Evolutionary conservation across 2,113 vertebrate species (phyloP).

Genomic region (Barnardius zonarius): DNA sequence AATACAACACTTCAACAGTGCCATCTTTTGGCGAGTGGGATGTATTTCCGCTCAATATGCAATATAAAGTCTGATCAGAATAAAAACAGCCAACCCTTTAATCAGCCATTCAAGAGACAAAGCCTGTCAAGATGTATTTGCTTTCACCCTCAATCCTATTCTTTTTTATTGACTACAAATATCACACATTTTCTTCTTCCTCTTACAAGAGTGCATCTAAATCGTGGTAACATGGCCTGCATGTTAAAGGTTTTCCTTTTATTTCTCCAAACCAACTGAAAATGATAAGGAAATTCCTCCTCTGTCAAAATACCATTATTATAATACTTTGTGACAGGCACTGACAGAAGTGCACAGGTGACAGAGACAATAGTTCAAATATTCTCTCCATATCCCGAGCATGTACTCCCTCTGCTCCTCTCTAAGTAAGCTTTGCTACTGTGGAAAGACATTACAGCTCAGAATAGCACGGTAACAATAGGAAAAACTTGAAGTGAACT

Average conservation of each 20-base stretch:
- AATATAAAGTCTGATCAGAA: not conserved
- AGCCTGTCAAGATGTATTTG: not conserved
- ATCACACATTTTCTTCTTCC: not conserved
- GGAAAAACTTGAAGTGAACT: not conserved
- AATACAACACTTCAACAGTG: conserved; percentile 67
- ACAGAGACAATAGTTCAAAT: not conserved
- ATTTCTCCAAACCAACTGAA: not conserved
- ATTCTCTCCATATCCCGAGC: not conserved
- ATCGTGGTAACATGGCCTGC: not conserved
- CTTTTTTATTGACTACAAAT: not conserved
- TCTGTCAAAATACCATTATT: not conserved
- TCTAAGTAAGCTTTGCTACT: not conserved
- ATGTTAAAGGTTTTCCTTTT: not conserved
- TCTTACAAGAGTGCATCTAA: not conserved
- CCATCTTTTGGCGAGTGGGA: conserved; percentile 70
- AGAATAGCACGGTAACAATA: not conserved
- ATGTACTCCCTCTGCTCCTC: not conserved
- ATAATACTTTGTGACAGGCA: not conserved
- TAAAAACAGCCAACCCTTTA: not conserved
- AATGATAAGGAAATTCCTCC: not conserved
- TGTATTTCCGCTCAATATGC: not conserved
- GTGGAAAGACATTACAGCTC: not conserved
- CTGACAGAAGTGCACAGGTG: not conserved
- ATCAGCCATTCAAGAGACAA: not conserved
- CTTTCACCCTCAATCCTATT: not conserved